phyloP scores from a whole-genome alignment of 2,113 vertebrate species.

The Saguinus midas region DNA sequence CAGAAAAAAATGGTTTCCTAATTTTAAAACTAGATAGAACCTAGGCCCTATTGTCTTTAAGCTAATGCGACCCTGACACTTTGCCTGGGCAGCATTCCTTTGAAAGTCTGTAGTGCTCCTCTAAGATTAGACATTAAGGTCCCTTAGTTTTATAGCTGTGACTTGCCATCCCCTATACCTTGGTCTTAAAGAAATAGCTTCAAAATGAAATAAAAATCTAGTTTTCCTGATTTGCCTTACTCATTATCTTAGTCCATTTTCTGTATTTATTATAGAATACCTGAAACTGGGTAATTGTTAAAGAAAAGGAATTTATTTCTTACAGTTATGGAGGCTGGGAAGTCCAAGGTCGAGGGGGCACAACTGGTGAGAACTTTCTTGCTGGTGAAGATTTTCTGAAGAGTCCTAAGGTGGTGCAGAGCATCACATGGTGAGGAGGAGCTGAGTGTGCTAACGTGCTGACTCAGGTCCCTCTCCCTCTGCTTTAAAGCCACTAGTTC shows the following conservation, averaged over 20 bases:
- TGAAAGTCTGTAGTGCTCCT: background rate
- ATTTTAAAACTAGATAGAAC: background rate
- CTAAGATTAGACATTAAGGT: background rate
- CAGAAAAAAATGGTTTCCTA: conserved; percentile 16
- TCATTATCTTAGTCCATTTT: background rate
- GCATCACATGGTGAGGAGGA: background rate
- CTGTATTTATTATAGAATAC: background rate
- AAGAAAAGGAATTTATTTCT: background rate
- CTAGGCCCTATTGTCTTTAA: background rate
- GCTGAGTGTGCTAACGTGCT: background rate
- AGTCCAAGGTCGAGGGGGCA: background rate
- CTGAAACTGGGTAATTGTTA: background rate
- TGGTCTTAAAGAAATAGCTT: background rate
- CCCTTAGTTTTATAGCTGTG: background rate
- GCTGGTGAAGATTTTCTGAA: background rate
- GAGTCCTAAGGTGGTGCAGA: background rate
- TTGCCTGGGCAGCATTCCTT: background rate
- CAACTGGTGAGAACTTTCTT: background rate
- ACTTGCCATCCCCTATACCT: background rate
- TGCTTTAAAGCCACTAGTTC: background rate
- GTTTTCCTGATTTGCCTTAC: background rate
- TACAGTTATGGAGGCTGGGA: background rate
- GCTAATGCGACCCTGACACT: background rate
- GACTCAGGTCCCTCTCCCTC: background rate
- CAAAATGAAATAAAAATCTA: background rate